A percentile compares a stretch with the other conserved stretches of the same genome.
Evolutionary conservation across 2,113 vertebrate species (phyloP).

Genomic region (Tapirus terrestris): DNA sequence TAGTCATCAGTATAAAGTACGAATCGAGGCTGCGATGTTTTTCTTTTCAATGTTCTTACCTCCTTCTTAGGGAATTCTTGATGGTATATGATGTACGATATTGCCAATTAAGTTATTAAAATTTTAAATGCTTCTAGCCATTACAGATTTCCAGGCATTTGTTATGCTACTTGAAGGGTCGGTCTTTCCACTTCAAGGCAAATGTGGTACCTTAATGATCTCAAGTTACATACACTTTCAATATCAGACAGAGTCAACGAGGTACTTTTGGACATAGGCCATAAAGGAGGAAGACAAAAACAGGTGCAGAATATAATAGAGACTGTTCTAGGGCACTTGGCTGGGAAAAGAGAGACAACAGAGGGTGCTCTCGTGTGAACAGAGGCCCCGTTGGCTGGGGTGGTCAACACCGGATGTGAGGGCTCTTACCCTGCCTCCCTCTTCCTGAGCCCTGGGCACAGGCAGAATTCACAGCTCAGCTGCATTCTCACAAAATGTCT

Average conservation of each 20-base stretch:
- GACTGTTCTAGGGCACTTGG: not conserved
- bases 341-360: not conserved
- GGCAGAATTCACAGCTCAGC: not conserved
- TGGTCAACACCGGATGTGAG: rapidly evolving
- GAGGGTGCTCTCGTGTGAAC: not conserved
- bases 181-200: not conserved
- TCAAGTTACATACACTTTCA: not conserved
- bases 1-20: not conserved
- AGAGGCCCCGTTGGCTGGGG: not conserved
- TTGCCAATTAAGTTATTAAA: not conserved
- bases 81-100: not conserved
- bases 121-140: not conserved
- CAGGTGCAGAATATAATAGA: not conserved
- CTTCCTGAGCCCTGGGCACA: not conserved
- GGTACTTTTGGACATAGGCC: not conserved
- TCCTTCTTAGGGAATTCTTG: not conserved
- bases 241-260: not conserved
- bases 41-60: not conserved
- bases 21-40: not conserved
- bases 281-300: not conserved
- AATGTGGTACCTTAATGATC: not conserved
- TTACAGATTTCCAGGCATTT: not conserved
- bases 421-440: not conserved
- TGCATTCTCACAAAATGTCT: not conserved
- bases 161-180: not conserved